phyloP scores from a whole-genome alignment of 2,888 invertebrate species.

The Erebia palarica region DNA sequence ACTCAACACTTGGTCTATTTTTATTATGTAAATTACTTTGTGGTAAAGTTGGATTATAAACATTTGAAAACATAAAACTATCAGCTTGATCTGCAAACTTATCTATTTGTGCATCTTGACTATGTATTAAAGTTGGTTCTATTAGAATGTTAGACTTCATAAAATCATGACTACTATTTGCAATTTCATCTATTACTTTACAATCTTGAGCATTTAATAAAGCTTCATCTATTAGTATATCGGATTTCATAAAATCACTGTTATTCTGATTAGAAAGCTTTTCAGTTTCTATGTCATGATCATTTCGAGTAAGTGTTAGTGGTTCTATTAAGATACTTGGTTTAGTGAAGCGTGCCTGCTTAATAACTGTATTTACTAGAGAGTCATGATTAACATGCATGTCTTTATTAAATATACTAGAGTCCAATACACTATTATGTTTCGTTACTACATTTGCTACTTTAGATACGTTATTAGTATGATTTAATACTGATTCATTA shows the following conservation, averaged over 20 bases:
- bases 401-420: not conserved
- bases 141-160: constrained; percentile 11
- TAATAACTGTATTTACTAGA: constrained; percentile 21
- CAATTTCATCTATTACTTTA: constrained; percentile 8
- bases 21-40: constrained; percentile 31
- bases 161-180: constrained; percentile 10
- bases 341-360: constrained; percentile 31
- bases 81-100: constrained; percentile 8
- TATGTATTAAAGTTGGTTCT: constrained; percentile 20
- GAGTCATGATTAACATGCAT: not conserved
- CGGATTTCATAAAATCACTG: constrained; percentile 18
- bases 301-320: constrained; percentile 10
- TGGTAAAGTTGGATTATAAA: constrained; percentile 4
- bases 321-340: constrained; percentile 21
- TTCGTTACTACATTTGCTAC: constrained; percentile 37
- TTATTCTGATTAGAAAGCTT: not conserved
- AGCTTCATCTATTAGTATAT: constrained; percentile 15
- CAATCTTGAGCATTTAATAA: constrained; percentile 18
- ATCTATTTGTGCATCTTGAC: constrained; percentile 11
- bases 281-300: not conserved
- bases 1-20: constrained; percentile 39
- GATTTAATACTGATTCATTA: constrained; percentile 12
- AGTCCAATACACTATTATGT: constrained; percentile 30
- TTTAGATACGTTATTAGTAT: not conserved
- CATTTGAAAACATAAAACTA: constrained; percentile 4